Evolutionary conservation across 1,140 invertebrate species (phyloP), one percentile per base, ranked within the genome.

Genomic region (Eriosoma lanigerum): DNA sequence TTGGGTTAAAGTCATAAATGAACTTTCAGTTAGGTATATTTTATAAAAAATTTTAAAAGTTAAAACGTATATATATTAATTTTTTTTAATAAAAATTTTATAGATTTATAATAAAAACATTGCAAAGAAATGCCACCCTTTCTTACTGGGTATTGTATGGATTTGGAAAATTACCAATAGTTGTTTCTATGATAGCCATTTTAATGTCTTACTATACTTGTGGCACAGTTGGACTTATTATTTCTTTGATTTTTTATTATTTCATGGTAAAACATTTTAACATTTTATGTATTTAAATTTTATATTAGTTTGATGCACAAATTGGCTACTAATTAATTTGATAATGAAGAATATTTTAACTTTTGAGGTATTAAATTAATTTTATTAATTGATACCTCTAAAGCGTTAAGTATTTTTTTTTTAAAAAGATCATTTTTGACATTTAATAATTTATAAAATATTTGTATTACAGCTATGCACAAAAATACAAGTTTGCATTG

Each of bases 201-300:
- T 46, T 78, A 60, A 46, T 78, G 38, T 60, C 75, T 26, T 60
- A 60, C 21, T 5, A 46, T 48, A 60, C 56, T 29, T 78, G 75
- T 78, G 75, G 75, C 10, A 60, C 54, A n/a, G 75, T 60, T 12
- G 75, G 75, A 62, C 75, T 78, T 46, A n/a, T 78, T 46, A 60
- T 78, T 62, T 78, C 75, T 62, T 56, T 38, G n/a, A 46, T 78
- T 46, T 78, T 60, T 17, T 78, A 78, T 26, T 78, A 60, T 78
- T 78, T 78, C 24, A n/a, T 58, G 44, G 75, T 78, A 78, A 60
- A 32, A 32, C 54, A 72, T 70, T 29, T 19, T 48, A 48, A 4
- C n/a, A 38, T 38, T 38, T 32, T n/a, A n/a, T n/a, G n/a, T n/a
- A n/a, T n/a, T n/a, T n/a, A n/a, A n/a, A n/a, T 44, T 21, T 6